Evolutionary conservation across 2,113 vertebrate species (phyloP).

Genomic region (Oncorhynchus clarkii): DNA sequence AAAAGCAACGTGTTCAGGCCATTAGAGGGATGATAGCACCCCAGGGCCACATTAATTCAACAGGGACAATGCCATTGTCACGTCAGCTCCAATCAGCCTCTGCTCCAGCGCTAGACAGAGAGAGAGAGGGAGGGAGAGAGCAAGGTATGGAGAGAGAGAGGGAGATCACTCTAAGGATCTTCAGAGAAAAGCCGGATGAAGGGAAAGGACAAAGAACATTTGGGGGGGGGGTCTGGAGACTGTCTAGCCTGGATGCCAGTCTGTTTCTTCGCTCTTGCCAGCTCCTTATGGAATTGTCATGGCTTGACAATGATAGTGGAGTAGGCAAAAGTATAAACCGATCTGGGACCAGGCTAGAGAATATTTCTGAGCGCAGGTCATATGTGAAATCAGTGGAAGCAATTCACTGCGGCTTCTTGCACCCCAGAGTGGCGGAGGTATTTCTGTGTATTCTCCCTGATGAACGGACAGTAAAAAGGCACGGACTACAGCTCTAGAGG

Average conservation of each 20-base stretch:
- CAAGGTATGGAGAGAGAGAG: not conserved
- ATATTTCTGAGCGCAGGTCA: constrained; percentile 33
- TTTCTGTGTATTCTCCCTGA: constrained; percentile 25
- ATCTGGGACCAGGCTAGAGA: not conserved
- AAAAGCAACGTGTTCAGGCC: not conserved
- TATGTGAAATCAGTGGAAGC: constrained; percentile 24
- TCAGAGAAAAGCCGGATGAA: not conserved
- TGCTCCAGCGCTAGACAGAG: too few relatives aligned
- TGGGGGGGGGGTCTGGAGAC: not conserved
- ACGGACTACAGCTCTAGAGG: not conserved
- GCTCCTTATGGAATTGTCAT: too few relatives aligned
- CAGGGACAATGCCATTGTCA: constrained; percentile 65
- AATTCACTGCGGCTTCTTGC: not conserved
- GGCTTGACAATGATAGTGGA: not conserved
- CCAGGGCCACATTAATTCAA: constrained; percentile 61
- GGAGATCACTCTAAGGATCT: constrained; percentile 8
- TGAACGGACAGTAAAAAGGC: constrained; percentile 48
- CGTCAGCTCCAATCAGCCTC: constrained; percentile 37
- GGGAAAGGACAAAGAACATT: not conserved
- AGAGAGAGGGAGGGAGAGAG: too few relatives aligned
- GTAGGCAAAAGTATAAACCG: not conserved
- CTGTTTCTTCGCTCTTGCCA: not conserved
- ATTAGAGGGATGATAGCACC: constrained; percentile 50
- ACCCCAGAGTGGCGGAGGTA: not conserved
- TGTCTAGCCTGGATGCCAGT: not conserved